These are phyloP conservation scores for Rhinichthys osculus DNA, from an alignment of 2,797 vertebrate genomes.

Conservation along the genomic window DNA sequence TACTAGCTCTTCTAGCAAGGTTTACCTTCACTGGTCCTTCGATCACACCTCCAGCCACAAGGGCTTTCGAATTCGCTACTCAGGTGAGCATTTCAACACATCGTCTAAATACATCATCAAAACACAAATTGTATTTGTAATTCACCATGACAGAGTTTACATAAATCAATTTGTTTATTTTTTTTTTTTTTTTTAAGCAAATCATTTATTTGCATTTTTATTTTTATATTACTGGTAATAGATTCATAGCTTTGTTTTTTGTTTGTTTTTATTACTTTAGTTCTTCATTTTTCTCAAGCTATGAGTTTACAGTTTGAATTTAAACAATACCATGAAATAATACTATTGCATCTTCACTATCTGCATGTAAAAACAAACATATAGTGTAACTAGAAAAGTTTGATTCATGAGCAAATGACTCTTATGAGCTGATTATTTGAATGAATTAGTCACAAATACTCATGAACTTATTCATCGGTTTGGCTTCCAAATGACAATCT, in stretches of 20 bases:
- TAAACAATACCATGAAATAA: neutral
- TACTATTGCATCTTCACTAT: neutral
- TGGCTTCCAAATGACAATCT: neutral
- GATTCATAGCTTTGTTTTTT: neutral
- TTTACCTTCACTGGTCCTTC: conserved; percentile 97
- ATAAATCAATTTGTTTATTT: neutral
- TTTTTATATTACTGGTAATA: neutral
- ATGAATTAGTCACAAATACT: neutral
- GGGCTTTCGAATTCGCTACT: conserved; percentile 96
- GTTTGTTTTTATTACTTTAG: neutral
- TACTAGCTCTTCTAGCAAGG: conserved; percentile 90
- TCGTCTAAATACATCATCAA: neutral
- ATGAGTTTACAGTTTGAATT: neutral
- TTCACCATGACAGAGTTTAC: neutral
- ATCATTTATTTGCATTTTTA: neutral
- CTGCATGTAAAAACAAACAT: neutral
- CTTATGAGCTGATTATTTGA: neutral
- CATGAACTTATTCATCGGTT: neutral
- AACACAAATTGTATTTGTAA: neutral
- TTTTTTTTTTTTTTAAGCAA: neutral
- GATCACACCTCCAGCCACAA: conserved; percentile 96
- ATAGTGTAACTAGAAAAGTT: neutral
- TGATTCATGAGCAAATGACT: neutral
- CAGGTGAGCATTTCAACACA: conserved; percentile 75
- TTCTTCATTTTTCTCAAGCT: neutral